Conservation (phyloP, 2,797 vertebrate species). For the Pseudochirops cupreus region DNA sequence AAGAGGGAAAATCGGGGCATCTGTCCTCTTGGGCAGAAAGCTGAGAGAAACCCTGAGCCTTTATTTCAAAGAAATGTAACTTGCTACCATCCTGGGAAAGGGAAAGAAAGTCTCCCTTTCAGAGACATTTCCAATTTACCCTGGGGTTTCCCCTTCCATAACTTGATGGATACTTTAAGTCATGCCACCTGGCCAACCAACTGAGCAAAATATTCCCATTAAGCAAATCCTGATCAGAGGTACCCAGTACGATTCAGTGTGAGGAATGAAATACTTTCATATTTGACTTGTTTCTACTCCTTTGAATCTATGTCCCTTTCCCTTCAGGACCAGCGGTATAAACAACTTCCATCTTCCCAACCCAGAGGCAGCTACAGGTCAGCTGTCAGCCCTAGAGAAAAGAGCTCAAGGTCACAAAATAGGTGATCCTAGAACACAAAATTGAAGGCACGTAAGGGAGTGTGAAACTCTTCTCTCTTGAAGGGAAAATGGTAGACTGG, state of each 20-base stretch:
- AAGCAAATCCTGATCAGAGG: conserved; percentile 11
- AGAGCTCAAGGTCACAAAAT: conserved; percentile 40
- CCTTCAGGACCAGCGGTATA: conserved; percentile 23
- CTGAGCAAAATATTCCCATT: conserved; percentile 46
- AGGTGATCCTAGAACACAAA: background rate
- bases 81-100: conserved; percentile 74
- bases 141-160: conserved; percentile 69
- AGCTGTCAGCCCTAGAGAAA: background rate
- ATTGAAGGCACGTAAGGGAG: conserved; percentile 34
- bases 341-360: conserved; percentile 22
- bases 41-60: conserved; percentile 70
- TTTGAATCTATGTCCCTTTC: conserved; percentile 36
- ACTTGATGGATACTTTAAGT: conserved; percentile 70
- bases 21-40: conserved; percentile 69
- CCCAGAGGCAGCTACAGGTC: background rate
- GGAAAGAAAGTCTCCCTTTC: conserved; percentile 59
- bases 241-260: background rate
- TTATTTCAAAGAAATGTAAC: conserved; percentile 78
- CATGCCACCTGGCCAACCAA: conserved; percentile 31
- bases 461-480: conserved; percentile 61
- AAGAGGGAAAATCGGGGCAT: conserved; percentile 59
- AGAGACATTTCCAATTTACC: conserved; percentile 67
- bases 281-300: background rate
- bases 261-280: background rate
- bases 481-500: conserved; percentile 50